Conservation (phyloP, 2,888 invertebrate species). For the Carterocephalus palaemon region DNA sequence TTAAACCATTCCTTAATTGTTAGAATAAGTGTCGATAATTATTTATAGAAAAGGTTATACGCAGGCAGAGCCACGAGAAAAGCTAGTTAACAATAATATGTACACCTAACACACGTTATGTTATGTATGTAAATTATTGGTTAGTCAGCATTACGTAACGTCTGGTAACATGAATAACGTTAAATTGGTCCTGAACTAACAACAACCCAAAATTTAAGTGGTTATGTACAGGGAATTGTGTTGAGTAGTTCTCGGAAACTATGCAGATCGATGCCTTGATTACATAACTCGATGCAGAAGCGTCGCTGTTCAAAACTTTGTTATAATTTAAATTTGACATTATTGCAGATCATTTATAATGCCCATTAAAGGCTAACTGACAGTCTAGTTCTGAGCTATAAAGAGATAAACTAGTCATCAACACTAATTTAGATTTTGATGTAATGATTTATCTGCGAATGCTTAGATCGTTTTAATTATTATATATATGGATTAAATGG, state of each 20-base stretch:
- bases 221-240: conserved; percentile 4
- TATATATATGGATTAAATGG: too few species aligned
- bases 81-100: too few species aligned
- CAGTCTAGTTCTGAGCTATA: conserved; percentile 7
- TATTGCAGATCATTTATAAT: conserved; percentile 13
- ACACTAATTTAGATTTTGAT: not conserved
- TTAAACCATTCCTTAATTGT: too few species aligned
- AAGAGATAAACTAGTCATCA: conserved; percentile 20
- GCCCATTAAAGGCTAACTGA: conserved; percentile 10
- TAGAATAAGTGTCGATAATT: too few species aligned
- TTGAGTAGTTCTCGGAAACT: conserved; percentile 31
- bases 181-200: conserved; percentile 11
- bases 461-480: too few species aligned
- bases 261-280: conserved; percentile 33
- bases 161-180: conserved; percentile 1
- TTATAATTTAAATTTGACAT: conserved; percentile 24
- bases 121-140: too few species aligned
- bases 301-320: conserved; percentile 29
- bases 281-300: conserved; percentile 29
- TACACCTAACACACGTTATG: too few species aligned
- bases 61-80: too few species aligned
- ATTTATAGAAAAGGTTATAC: too few species aligned
- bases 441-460: too few species aligned
- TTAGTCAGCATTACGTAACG: too few species aligned
- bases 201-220: conserved; percentile 13